Base-by-base conservation (phyloP, 2,888 invertebrate species). In the Caenorhabditis auriculariae region DNA sequence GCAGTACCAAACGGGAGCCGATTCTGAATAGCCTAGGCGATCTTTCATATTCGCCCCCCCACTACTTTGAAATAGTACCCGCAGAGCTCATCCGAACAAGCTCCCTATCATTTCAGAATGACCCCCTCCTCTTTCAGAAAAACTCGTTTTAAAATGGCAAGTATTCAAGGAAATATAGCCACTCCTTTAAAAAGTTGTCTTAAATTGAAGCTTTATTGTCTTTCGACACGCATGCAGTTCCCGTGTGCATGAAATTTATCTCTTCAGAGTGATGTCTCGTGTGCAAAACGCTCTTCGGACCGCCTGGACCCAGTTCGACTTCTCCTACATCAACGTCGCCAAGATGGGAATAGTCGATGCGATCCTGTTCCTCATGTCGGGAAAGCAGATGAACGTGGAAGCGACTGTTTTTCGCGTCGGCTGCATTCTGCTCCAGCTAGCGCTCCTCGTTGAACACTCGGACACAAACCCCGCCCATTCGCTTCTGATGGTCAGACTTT, bases 251-350 rank as follows among this genome's bases (percentile, higher is more conserved):
- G 17, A 17, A 41, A 9, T 17, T 17, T 12, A n/a, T n/a, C 1
- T 29, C 50, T 66, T 7, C 51, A 57, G 58, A 23, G 46, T 52
- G 19, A 71, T 74, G 60, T 49, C 41, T 9, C 52, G 58, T 7
- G 61, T 74, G 24, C 74, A 74, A 49, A 50, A 61, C 2, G 43
- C 61, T 0, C 60, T 76, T 9, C 63, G 75, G 2, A 50, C 57
- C 17, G 69, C 65, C 1, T 76, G 75, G 75, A 76, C 75, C 6
- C 65, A 64, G 38, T 78, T 78, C 54, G 66, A 77, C 42, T 46
- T 70, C 39, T 47, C 64, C 2, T 46, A 75, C 26, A 72, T 73
- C 54, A 64, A 67, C 17, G 54, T 64, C n/a, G 73, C 76, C 6
- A 50, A 76, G 5, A 45, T 75, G 2, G 66, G 71, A 9, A 45